These are phyloP conservation scores for Cynocephalus volans DNA, from an alignment of 2,113 vertebrate species.

Conservation along the genomic window DNA sequence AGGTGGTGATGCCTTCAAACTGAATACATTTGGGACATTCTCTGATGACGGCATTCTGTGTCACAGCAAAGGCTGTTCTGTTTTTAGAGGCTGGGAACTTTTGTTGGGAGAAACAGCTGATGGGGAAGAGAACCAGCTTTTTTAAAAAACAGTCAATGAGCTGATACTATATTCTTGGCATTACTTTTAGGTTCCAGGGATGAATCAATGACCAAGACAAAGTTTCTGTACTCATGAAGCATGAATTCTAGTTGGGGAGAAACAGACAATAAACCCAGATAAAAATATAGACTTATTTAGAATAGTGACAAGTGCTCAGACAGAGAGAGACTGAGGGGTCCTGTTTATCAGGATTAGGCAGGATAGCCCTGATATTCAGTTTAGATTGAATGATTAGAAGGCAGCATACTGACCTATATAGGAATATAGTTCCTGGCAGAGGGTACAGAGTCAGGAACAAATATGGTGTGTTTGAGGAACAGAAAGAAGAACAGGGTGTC, in stretches of 20 bases:
- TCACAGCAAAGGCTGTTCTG: background rate
- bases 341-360: background rate
- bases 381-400: background rate
- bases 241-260: background rate
- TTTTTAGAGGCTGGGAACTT: constrained; percentile 14
- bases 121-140: background rate
- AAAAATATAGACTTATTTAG: background rate
- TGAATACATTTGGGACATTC: background rate
- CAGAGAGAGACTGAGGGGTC: background rate
- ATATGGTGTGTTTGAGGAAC: background rate
- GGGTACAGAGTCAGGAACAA: background rate
- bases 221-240: background rate
- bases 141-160: background rate
- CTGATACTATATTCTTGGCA: background rate
- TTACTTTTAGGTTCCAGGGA: background rate
- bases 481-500: background rate
- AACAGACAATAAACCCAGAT: background rate
- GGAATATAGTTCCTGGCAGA: background rate
- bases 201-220: background rate
- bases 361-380: background rate
- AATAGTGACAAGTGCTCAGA: background rate
- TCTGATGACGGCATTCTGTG: background rate
- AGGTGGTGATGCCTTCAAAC: background rate
- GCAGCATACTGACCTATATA: background rate
- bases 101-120: background rate